Evolutionary conservation across 1,140 invertebrate species (phyloP), one percentile per base, ranked within the genome.

Genomic region (Drosophila lacteicornis): DNA sequence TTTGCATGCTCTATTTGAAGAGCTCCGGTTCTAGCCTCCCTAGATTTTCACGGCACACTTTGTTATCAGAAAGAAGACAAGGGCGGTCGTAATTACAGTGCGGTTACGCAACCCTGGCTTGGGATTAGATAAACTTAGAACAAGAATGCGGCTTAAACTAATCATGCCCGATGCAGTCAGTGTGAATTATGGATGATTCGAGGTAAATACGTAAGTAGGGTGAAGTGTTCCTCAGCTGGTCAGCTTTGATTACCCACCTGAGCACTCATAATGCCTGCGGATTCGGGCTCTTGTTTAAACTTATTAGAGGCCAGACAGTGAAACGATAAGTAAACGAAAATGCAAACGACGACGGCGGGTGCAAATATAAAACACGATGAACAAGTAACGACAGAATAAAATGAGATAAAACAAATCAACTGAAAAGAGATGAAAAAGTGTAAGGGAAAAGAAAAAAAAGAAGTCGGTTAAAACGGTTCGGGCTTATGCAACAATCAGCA

Each of bases 401-500:
- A 49, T 15, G 50, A 76, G 46, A 68, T 47, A 50, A 67, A 62
- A 49, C 11, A 53, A 76, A 63, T 61, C 4, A 81, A 79, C 71
- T 79, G 75, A 59, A 80, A 87, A 58, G 51, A 73, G 57, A 69
- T 66, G 46, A 12, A 46, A 30, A 69, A 56, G 75, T 17, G 62
- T 47, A 58, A 43, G 25, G 17, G 33, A 36, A 30, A 65, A 59
- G 15, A 63, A 45, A 45, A 45, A 43, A 25, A 58, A 49, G 60
- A 63, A 67, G 43, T 36, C 9, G 47, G 40, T 55, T 60, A 76
- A 63, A 56, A 68, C 60, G 62, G 68, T 67, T 88, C 76, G 68
- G 25, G 66, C 84, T 87, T 87, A 87, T 87, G 84, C 84, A 87
- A 87, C 84, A 88, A 87, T 84, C 84, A 69, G 78, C 77, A 84